Percentiles rank a stretch among this genome's conserved stretches.
These are phyloP conservation scores for Ashinkailepas kermadecensis DNA, from an alignment of 2,888 invertebrate species.

Conservation along the genomic window DNA sequence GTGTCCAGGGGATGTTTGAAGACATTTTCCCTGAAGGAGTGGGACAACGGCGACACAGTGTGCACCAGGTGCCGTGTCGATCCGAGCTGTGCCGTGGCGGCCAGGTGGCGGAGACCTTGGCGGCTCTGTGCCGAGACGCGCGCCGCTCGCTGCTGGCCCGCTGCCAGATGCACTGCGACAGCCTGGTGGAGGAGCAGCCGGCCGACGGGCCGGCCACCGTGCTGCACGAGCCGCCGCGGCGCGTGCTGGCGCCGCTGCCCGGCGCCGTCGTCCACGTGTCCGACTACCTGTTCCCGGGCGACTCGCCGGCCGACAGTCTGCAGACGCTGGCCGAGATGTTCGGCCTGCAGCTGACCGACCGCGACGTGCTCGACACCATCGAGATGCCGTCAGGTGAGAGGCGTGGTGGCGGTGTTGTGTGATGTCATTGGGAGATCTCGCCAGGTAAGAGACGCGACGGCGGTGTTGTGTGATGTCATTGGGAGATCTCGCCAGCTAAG, in stretches of 20 bases:
- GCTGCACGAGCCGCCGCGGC: slow-evolving; percentile 79
- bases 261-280: slow-evolving; percentile 61
- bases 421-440: neutral
- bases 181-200: slow-evolving; percentile 71
- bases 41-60: too few species aligned
- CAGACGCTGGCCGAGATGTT: slow-evolving; percentile 72
- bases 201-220: slow-evolving; percentile 50
- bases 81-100: too few species aligned
- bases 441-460: neutral
- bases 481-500: neutral
- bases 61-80: too few species aligned
- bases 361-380: slow-evolving; percentile 60
- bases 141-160: slow-evolving; percentile 74
- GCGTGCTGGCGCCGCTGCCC: slow-evolving; percentile 69
- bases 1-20: too few species aligned
- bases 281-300: slow-evolving; percentile 87
- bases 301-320: slow-evolving; percentile 71
- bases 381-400: slow-evolving; percentile 68
- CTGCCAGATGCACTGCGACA: slow-evolving; percentile 87
- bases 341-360: slow-evolving; percentile 63
- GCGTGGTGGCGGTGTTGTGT: neutral
- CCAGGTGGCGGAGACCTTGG: slow-evolving; percentile 56
- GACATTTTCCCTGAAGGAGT: too few species aligned
- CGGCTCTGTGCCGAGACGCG: slow-evolving; percentile 72
- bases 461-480: neutral